Percentiles rank a stretch among this genome's conserved stretches.
phyloP scores from a whole-genome alignment of 1,140 invertebrate species.

The Metopolophium dirhodum region DNA sequence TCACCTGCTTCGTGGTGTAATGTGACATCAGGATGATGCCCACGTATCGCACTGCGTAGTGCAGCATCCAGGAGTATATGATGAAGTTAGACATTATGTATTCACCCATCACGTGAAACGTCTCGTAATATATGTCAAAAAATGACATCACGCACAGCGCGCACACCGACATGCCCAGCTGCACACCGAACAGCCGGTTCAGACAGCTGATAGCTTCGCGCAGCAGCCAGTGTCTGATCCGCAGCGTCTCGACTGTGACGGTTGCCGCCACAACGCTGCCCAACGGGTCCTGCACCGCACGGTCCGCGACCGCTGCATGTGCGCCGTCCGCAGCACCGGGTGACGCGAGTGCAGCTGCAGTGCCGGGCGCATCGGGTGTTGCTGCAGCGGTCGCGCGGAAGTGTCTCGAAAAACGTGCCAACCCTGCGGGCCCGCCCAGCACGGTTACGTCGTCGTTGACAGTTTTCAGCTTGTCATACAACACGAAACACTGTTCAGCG shows the following conservation, averaged over 20 bases:
- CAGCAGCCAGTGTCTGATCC: conserved; percentile 16
- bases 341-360: no score
- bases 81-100: not conserved
- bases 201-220: not conserved
- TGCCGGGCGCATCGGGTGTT: not conserved
- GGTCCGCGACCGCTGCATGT: not conserved
- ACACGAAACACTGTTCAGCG: not conserved
- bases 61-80: not conserved
- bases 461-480: not conserved
- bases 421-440: not conserved
- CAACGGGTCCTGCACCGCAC: not conserved
- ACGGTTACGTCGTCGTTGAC: not conserved
- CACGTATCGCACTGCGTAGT: not conserved
- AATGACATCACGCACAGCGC: not conserved
- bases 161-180: conserved; percentile 11
- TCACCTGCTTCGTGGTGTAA: not conserved
- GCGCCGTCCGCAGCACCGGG: not conserved
- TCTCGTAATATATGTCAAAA: conserved; percentile 33
- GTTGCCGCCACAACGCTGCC: not conserved
- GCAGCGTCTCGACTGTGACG: not conserved
- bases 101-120: not conserved
- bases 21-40: not conserved
- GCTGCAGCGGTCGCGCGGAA: not conserved
- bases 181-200: not conserved
- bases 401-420: not conserved